These are phyloP conservation scores for Diaperis boleti DNA, from an alignment of 2,888 invertebrate genomes.

Conservation along the genomic window DNA sequence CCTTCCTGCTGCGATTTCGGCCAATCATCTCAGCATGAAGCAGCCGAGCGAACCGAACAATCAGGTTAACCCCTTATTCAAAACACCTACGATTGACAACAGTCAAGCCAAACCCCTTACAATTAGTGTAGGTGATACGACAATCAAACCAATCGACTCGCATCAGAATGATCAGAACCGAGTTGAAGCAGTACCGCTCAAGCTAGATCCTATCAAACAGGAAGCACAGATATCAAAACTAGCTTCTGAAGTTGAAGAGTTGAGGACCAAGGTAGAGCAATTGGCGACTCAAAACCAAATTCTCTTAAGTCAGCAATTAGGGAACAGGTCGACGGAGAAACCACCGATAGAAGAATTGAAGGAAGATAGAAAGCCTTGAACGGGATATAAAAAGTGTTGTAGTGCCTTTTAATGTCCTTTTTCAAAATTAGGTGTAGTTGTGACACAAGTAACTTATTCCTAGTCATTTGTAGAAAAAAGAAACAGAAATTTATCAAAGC, in stretches of 20 bases:
- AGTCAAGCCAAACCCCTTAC: no score
- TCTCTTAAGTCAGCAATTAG: conserved; percentile 45
- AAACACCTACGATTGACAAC: conserved; percentile 25
- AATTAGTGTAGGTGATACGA: neutral
- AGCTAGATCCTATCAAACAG: conserved; percentile 54
- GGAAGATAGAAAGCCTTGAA: conserved; percentile 50
- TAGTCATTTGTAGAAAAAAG: conserved; percentile 50
- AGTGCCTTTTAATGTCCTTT: conserved; percentile 29
- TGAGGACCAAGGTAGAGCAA: conserved; percentile 60
- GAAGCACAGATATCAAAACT: conserved; percentile 61
- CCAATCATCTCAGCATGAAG: conserved; percentile 1
- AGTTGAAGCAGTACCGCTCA: conserved; percentile 19
- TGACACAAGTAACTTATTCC: conserved; percentile 50
- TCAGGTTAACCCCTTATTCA: conserved; percentile 30
- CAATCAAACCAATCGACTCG: conserved; percentile 12
- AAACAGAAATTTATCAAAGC: conserved; percentile 18
- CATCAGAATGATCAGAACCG: conserved; percentile 28
- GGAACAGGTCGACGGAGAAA: conserved; percentile 43
- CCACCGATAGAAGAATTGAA: conserved; percentile 48
- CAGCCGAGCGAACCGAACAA: conserved; percentile 20
- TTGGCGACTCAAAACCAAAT: conserved; percentile 59
- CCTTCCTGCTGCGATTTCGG: conserved; percentile 41
- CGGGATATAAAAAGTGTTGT: neutral
- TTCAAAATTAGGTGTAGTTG: conserved; percentile 39
- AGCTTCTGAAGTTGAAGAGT: conserved; percentile 62